phyloP scores from a whole-genome alignment of 2,113 vertebrate species.

The Urocolius indicus region DNA sequence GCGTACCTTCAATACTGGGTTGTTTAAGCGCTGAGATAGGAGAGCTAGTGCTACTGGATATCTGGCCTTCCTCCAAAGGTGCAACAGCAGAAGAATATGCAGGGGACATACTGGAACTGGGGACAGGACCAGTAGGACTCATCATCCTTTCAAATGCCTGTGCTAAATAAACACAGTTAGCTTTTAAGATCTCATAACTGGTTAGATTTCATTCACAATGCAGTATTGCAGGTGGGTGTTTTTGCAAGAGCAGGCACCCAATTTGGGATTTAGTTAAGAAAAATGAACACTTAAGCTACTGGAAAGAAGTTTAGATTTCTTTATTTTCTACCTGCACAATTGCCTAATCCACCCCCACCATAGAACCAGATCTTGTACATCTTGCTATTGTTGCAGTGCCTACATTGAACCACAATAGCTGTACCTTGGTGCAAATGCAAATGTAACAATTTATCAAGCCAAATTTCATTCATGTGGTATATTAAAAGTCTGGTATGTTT shows the following conservation, averaged over 20 bases:
- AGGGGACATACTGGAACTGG: constrained; percentile 82
- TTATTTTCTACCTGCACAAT: not conserved
- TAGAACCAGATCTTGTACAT: not conserved
- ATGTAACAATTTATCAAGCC: not conserved
- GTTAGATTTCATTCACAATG: not conserved
- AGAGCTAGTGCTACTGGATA: constrained; percentile 78
- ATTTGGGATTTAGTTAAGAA: not conserved
- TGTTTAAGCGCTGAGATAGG: constrained; percentile 88
- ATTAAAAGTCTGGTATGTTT: not conserved
- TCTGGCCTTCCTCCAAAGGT: constrained; percentile 83
- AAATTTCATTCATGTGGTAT: not conserved
- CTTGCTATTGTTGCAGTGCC: not conserved
- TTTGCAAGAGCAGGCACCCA: not conserved
- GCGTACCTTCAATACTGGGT: constrained; percentile 84
- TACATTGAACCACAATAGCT: accelerated
- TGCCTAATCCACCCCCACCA: not conserved
- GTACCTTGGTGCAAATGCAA: not conserved
- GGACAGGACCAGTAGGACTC: constrained; percentile 88
- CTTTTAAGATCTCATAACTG: not conserved
- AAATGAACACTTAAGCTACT: not conserved
- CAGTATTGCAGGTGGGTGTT: not conserved
- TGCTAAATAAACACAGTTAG: constrained; percentile 72
- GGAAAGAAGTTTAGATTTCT: not conserved
- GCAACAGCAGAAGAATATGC: constrained; percentile 82
- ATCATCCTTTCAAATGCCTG: constrained; percentile 97